Conservation (phyloP, 1,140 invertebrate species). For the Trichonephila inaurata region DNA sequence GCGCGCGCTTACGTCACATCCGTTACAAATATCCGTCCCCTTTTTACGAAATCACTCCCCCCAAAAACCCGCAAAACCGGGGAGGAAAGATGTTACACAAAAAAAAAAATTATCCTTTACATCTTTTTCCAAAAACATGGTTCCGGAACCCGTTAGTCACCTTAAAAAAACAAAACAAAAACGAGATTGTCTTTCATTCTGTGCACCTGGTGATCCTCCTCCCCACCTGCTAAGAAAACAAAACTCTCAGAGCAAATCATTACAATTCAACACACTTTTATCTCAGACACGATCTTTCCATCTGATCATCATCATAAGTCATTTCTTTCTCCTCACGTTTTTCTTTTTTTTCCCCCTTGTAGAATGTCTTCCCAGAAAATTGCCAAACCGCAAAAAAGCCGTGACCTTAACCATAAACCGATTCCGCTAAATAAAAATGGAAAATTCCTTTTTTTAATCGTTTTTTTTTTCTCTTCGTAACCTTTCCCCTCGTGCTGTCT, state of each 20-base stretch:
- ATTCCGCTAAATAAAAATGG: slow-evolving; percentile 1
- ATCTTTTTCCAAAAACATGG: too few relatives aligned
- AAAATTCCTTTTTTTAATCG: neutral
- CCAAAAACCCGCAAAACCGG: too few relatives aligned
- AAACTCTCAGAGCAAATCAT: neutral
- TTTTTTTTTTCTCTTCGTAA: neutral
- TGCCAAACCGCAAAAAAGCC: slow-evolving; percentile 32
- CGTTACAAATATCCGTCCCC: too few relatives aligned
- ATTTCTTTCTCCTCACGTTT: neutral
- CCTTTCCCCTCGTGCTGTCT: neutral
- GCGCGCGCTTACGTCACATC: too few relatives aligned
- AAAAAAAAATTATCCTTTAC: too few relatives aligned
- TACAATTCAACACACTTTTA: neutral
- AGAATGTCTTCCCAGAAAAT: neutral
- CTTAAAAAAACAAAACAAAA: neutral
- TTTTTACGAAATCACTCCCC: too few relatives aligned
- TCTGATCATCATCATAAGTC: neutral
- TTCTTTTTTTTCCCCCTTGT: neutral
- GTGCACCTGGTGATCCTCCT: too few relatives aligned
- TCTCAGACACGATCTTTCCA: neutral
- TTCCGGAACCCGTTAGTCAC: too few relatives aligned
- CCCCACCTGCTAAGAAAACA: too few relatives aligned
- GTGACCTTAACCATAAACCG: slow-evolving; percentile 15
- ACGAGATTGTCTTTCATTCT: too few relatives aligned
- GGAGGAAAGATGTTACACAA: too few relatives aligned